Percentiles rank a stretch among this genome's conserved stretches.
These are phyloP conservation scores for Dinoponera quadriceps DNA, from an alignment of 1,140 invertebrate species.

Conservation along the genomic window DNA sequence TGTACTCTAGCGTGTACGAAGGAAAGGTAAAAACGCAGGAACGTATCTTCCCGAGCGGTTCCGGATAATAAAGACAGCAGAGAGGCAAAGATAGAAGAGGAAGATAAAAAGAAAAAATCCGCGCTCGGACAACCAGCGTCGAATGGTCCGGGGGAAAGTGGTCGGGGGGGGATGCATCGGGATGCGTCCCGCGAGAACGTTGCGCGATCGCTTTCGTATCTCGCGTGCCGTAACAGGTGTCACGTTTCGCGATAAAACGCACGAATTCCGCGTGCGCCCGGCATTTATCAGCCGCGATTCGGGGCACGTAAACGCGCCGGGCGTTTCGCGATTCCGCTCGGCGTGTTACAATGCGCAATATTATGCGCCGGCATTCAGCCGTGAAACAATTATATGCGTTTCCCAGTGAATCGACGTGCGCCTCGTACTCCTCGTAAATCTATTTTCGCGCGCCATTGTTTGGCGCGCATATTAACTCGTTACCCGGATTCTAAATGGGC, in stretches of 20 bases:
- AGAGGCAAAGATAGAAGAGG: too few relatives aligned
- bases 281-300: constrained; percentile 73
- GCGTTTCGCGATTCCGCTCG: constrained; percentile 53
- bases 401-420: constrained; percentile 64
- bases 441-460: constrained; percentile 71
- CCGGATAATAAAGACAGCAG: too few relatives aligned
- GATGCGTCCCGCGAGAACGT: constrained; percentile 40
- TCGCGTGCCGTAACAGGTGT: constrained; percentile 67
- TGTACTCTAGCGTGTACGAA: too few relatives aligned
- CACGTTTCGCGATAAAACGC: constrained; percentile 63
- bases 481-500: constrained; percentile 66
- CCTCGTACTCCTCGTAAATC: constrained; percentile 72
- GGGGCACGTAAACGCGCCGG: constrained; percentile 69
- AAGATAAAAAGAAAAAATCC: background rate
- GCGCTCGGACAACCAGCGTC: too few relatives aligned
- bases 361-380: constrained; percentile 71
- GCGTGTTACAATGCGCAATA: constrained; percentile 66
- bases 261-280: constrained; percentile 62
- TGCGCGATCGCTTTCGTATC: constrained; percentile 55
- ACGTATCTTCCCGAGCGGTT: too few relatives aligned
- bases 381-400: constrained; percentile 75
- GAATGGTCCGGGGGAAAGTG: background rate
- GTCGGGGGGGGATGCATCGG: constrained; percentile 26
- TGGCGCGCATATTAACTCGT: constrained; percentile 73
- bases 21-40: too few relatives aligned